These are phyloP conservation scores for Penaeus monodon DNA, from an alignment of 2,888 invertebrate species.

Conservation along the genomic window DNA sequence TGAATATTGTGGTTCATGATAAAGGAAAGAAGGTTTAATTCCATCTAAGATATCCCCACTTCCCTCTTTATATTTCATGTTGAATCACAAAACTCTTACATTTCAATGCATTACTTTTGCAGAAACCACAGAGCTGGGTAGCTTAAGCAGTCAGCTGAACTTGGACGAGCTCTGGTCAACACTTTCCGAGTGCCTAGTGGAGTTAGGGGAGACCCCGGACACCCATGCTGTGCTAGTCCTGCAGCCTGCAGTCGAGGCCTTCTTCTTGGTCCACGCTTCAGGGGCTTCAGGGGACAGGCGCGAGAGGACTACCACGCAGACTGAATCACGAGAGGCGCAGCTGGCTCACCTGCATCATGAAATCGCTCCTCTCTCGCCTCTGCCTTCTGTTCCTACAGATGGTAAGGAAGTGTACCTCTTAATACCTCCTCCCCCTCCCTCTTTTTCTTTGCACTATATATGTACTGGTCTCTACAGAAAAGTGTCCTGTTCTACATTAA, in stretches of 20 bases:
- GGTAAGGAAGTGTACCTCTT: slow-evolving; percentile 10
- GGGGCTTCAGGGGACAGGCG: slow-evolving; percentile 65
- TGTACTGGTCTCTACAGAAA: too few relatives aligned
- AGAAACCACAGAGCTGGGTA: slow-evolving; percentile 50
- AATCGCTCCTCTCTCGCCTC: slow-evolving; percentile 67
- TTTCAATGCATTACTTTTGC: not conserved
- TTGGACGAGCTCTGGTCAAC: slow-evolving; percentile 83
- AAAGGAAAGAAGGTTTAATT: too few relatives aligned
- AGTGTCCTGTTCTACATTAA: too few relatives aligned
- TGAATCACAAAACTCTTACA: too few relatives aligned
- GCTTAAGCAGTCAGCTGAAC: slow-evolving; percentile 77
- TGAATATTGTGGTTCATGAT: too few relatives aligned
- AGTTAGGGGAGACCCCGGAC: slow-evolving; percentile 85
- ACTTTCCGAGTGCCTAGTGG: slow-evolving; percentile 82
- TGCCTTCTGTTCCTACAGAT: slow-evolving; percentile 60
- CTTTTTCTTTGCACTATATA: too few relatives aligned
- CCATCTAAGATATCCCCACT: too few relatives aligned
- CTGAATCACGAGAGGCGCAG: slow-evolving; percentile 71
- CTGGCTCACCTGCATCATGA: slow-evolving; percentile 71
- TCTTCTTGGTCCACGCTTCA: slow-evolving; percentile 83
- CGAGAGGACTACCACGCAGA: slow-evolving; percentile 66
- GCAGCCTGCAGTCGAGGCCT: slow-evolving; percentile 88
- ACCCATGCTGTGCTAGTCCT: slow-evolving; percentile 88
- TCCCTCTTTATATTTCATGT: too few relatives aligned
- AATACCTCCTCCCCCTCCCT: not conserved